Conservation (phyloP, 2,797 vertebrate genomes). For the Myripristis murdjan region DNA sequence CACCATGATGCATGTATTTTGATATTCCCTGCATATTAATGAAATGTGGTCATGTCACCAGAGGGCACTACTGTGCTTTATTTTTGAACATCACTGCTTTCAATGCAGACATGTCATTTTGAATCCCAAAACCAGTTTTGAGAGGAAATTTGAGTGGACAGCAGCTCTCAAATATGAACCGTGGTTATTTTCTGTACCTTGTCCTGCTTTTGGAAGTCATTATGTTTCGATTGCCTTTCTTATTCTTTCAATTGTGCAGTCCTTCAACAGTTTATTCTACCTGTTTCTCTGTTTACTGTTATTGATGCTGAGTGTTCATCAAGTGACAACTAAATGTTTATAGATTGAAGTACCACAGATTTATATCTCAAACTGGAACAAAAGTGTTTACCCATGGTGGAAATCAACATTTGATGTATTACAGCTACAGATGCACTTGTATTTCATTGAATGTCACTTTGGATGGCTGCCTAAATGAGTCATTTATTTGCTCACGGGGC, state of each 20-base stretch:
- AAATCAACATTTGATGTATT: constrained; percentile 23
- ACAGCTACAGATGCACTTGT: constrained; percentile 31
- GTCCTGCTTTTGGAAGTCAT: constrained; percentile 15
- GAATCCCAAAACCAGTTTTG: constrained; percentile 42
- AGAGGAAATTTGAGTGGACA: constrained; percentile 39
- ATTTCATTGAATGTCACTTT: constrained; percentile 53
- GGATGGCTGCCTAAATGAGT: constrained; percentile 38
- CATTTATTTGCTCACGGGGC: constrained; percentile 48
- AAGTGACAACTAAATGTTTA: constrained; percentile 41
- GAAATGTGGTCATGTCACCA: constrained; percentile 82
- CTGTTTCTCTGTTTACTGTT: constrained; percentile 36
- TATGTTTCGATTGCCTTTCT: constrained; percentile 39
- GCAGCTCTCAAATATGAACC: constrained; percentile 31
- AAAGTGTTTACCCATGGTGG: background rate
- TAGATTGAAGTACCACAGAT: constrained; percentile 32
- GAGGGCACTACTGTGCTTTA: constrained; percentile 85
- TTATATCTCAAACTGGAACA: constrained; percentile 35
- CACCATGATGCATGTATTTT: constrained; percentile 22
- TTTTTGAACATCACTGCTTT: constrained; percentile 71
- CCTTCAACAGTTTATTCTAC: constrained; percentile 11
- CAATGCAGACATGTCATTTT: constrained; percentile 57
- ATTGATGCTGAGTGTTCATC: constrained; percentile 42
- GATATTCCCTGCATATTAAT: constrained; percentile 72
- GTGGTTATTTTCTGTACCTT: constrained; percentile 39
- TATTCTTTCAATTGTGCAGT: constrained; percentile 31